Base-by-base conservation (phyloP, 2,797 vertebrate genomes). In the Phoxinus dragarum region DNA sequence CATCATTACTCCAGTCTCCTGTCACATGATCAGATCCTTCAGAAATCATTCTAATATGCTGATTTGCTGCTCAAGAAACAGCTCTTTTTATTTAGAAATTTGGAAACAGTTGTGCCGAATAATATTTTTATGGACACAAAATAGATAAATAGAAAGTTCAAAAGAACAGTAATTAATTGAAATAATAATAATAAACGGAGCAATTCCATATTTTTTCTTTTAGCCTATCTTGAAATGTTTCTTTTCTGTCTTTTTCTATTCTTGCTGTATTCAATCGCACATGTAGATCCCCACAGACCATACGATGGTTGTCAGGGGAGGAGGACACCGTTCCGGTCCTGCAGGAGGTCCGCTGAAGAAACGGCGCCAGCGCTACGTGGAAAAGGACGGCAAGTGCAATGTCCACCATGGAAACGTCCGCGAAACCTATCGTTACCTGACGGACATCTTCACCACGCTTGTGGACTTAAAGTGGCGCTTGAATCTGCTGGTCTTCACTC, bases 381-480 rank as follows among this genome's bases (percentile, higher is more conserved):
- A 91, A 76, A 92, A 92, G 61, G 91, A 92, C 11, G 91, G 91
- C 49, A 92, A 92, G 85, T 92, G 91, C 82, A 92, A 92, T 61
- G 91, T 93, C 42, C 91, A 91, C 81, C 91, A 92, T 11, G 90
- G 89, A 67, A 93, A 93, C 49, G 91, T 93, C 71, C 89, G 91
- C 0, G 91, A 92, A 81, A 90, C 88, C 0, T 91, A 91, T 68
- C 91, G 92, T 59, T 93, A 92, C 73, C 82, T 93, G 38, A 90
- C 86, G 0, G 92, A 93, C 67, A 91, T 92, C 86, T 93, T 93
- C 84, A 93, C 92, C 38, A 92, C 91, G 1, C 86, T 92, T 6
- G 92, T 93, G 86, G 92, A 93, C 76, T 89, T 92, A 81, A 91
- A 89, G 82, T 93, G 92, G 92, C 90, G 91, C 16, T 89, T 91